Evolutionary conservation across 2,888 invertebrate genomes (phyloP), one percentile per base, ranked within the genome.

Genomic region (Bellardia bayeri): DNA sequence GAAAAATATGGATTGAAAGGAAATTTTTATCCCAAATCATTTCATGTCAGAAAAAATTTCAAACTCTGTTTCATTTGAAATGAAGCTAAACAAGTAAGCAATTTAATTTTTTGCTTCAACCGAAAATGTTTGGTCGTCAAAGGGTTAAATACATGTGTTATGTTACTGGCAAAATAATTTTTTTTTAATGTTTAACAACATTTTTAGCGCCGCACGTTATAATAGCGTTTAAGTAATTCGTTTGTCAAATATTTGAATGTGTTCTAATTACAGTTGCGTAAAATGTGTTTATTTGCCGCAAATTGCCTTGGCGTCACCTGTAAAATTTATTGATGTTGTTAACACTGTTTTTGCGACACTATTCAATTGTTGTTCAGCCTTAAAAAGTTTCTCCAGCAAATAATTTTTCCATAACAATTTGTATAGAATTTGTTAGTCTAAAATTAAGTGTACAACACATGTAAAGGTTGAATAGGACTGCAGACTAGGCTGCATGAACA

Each of bases 281-380:
- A 23, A 14, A 40, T 33, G 45, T 79, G 14, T 54, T 82, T 23
- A 69, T 76, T 83, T 71, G 49, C 42, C 9, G 42, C 45, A 83
- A 83, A 76, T 63, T 85, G 80, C 61, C 16, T 61, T 68, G 51
- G 8, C 79, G 84, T 79, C 85, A 75, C 80, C 80, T 80, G 5
- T 14, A 30, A 51, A 79, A 74, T 85, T 85, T 85, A 85, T 85
- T 40, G 23, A 42, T 23, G 45, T 54, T 51, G 9, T 49, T 49
- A 66, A 80, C 45, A 80, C 42, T 16, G 42, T 74, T 79, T 74
- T 79, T 85, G 72, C 61, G 42, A 42, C 72, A 79, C 72, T 23
- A 66, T 49, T 33, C 9, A 69, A 63, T 40, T 51, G 61, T 33
- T 14, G 42, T 58, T 42, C 14, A 54, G 66, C 58, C 68, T 58